Base-by-base conservation (phyloP, 2,888 invertebrate species). In the Blera fallax region DNA sequence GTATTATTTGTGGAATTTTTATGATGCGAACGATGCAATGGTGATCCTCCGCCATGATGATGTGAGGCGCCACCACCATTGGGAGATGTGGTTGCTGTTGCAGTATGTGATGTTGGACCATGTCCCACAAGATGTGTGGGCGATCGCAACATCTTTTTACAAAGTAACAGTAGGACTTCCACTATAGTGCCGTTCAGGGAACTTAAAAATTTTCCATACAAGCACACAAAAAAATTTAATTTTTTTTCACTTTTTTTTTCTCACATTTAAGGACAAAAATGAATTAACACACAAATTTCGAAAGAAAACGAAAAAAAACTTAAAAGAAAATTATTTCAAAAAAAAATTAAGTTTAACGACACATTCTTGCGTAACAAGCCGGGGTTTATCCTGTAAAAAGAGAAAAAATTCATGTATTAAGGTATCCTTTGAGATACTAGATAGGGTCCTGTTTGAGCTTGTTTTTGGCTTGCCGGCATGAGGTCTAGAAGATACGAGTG, bases 101-200 rank as follows among this genome's bases (percentile, higher is more conserved):
- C 8, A 1, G 88, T 76, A 87, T 90, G 89, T 87, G 89, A 88
- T 88, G 88, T 88, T 88, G 90, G 90, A 89, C 92, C 91, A 88
- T 92, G 91, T 90, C 91, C 92, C 90, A 92, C 90, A 89, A 92
- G 90, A 89, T 92, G 92, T 89, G 92, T 93, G 92, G 92, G 93
- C 90, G 92, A 93, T 92, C 91, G 93, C 93, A 91, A 93, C 93
- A 93, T 91, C 90, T 91, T 91, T 89, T 88, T 88, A 87, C 88
- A 88, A 67, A 88, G 83, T 81, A 88, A 79, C 81, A 88, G 64
- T 67, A 88, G 52, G 78, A 88, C 87, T 88, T 88, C 88, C 87
- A 88, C 88, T 70, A 87, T 88, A 87, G 79, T 87, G 60, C 85
- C 72, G 85, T 88, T 87, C 72, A 34, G 65, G 21, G 52, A n/a